Evolutionary conservation across 2,888 invertebrate genomes (phyloP), one percentile per base, ranked within the genome.

Genomic region (Limnephilus rhombicus): DNA sequence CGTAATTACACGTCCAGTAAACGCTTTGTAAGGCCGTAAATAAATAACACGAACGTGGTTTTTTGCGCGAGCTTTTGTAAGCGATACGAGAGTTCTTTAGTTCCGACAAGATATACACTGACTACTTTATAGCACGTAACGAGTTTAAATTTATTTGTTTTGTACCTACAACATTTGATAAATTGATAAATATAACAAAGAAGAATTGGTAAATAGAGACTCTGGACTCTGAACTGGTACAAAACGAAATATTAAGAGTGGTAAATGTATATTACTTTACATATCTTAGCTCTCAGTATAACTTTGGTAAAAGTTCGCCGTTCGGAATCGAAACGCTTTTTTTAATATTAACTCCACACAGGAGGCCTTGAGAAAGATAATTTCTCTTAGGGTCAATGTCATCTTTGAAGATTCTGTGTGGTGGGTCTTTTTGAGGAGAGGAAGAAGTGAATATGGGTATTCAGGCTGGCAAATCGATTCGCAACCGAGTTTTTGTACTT

Each of bases 1-100:
- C 82, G 34, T 83, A 83, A 83, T 83, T 83, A 83, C 82, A 83
- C 82, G 24, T 13, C 82, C 34, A 34, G 82, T 29, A 37, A 83
- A 34, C 34, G 34, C 24, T 83, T 37, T 37, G 82, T 37, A 83
- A 5, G 5, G 34, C 5, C 82, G 18, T 83, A 83, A 83, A 37
- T 83, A 83, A 83, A 83, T 83, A 83, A 2, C 34, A 83, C 34
- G 34, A 34, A 83, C 82, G 13, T 18, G 5, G 82, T 83, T 83
- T 83, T 83, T 83, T 34, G 82, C 34, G 82, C 34, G 15, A 83
- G 18, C 34, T 29, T 29, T 83, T 31, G 82, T 13, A 83, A 83
- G 24, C 24, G 34, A 34, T 83, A 83, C 34, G 34, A 83, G 34
- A 37, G 82, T 83, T 68, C 24, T 68, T 2, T 68, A 5, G 68